phyloP scores from a whole-genome alignment of 2,888 invertebrate species.

The Conchocele bisecta region DNA sequence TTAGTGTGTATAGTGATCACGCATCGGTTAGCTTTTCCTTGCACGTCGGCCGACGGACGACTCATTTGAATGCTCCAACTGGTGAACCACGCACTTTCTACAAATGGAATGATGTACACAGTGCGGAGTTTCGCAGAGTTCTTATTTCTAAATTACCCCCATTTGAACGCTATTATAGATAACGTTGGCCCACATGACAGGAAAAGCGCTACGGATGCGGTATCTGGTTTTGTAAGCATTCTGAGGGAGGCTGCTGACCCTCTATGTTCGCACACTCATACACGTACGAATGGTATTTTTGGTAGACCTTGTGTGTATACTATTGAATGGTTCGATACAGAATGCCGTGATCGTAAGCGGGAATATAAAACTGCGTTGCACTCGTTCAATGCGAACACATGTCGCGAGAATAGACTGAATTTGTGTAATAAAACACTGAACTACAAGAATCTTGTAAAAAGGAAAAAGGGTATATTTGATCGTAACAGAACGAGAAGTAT shows the following conservation, averaged over 20 bases:
- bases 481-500: not conserved
- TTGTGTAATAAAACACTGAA: not conserved
- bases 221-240: too few relatives aligned
- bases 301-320: not conserved
- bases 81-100: too few relatives aligned
- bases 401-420: not conserved
- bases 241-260: too few relatives aligned
- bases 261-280: too few relatives aligned
- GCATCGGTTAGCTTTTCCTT: not conserved
- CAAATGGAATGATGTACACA: not conserved
- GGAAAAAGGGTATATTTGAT: not conserved
- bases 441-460: not conserved
- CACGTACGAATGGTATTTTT: not conserved
- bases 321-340: not conserved
- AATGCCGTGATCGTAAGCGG: not conserved
- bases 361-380: not conserved
- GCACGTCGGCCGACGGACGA: not conserved
- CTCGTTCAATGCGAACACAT: not conserved
- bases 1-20: constrained; percentile 5
- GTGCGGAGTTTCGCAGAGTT: not conserved
- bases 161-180: too few relatives aligned
- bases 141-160: not conserved
- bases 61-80: too few relatives aligned
- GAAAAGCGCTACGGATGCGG: too few relatives aligned
- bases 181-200: too few relatives aligned